Conservation (phyloP, 2,888 invertebrate genomes). For the Nasonia oneida region DNA sequence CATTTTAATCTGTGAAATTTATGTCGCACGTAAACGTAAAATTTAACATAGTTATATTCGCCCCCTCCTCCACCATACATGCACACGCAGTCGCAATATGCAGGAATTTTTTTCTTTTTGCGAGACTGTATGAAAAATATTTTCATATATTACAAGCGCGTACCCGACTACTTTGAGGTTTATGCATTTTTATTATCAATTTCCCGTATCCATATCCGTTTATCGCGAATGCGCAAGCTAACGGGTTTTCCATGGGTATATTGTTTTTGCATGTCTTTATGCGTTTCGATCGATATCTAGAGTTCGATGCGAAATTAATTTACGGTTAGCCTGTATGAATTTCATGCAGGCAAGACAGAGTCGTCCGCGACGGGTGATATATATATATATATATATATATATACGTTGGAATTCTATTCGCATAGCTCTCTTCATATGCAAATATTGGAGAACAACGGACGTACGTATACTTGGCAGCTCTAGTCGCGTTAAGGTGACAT, state of each 20-base stretch:
- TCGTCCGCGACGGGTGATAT: not conserved
- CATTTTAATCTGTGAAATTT: conserved; percentile 50
- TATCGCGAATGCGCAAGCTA: not conserved
- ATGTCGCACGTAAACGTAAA: not conserved
- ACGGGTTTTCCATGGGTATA: not conserved
- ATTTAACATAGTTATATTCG: not conserved
- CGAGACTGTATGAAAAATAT: not conserved
- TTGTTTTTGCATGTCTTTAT: not conserved
- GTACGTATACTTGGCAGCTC: not conserved
- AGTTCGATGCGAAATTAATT: not conserved
- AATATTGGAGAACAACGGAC: not conserved
- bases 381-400: not conserved
- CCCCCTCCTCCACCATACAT: not conserved
- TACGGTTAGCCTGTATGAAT: not conserved
- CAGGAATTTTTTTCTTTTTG: not conserved
- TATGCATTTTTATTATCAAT: not conserved
- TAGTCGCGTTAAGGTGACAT: not conserved
- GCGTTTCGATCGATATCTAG: not conserved
- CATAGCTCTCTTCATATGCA: conserved; percentile 4
- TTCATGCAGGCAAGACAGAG: not conserved
- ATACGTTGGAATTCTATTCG: not conserved
- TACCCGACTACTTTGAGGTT: not conserved
- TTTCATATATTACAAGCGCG: not conserved
- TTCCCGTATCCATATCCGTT: not conserved
- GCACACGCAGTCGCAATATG: not conserved